Conservation (phyloP, 1,140 invertebrate genomes). For the Cotesia glomerata region DNA sequence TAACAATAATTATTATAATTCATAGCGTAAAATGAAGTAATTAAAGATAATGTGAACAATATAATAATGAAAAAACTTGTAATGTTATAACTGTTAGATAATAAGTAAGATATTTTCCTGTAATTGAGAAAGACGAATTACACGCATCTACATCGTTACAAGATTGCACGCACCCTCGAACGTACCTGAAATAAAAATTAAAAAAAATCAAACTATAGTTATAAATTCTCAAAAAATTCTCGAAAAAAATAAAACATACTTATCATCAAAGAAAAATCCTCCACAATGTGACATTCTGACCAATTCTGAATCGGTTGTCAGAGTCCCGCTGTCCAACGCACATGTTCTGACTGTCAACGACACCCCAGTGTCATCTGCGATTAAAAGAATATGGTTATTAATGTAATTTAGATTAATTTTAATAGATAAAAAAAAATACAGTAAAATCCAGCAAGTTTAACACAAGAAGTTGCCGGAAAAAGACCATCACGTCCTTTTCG, state of each 20-base stretch:
- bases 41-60: too few species aligned
- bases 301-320: conserved; percentile 91
- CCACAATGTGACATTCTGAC: conserved; percentile 94
- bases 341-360: conserved; percentile 84
- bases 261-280: conserved; percentile 84
- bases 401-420: neutral
- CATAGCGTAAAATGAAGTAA: too few species aligned
- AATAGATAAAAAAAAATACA: conserved; percentile 62
- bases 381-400: neutral
- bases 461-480: conserved; percentile 95
- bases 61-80: too few species aligned
- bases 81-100: too few species aligned
- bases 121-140: conserved; percentile 60
- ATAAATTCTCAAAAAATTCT: too few species aligned
- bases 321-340: conserved; percentile 89
- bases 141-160: conserved; percentile 88
- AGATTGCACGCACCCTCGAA: conserved; percentile 85
- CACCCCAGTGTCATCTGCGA: conserved; percentile 77
- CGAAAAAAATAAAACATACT: conserved; percentile 61
- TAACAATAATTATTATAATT: too few species aligned
- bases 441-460: conserved; percentile 89
- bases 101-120: too few species aligned
- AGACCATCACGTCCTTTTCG: conserved; percentile 89
- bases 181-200: conserved; percentile 70
- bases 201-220: too few species aligned